These are phyloP conservation scores for Blera fallax DNA, from an alignment of 2,888 invertebrate species.

Conservation along the genomic window DNA sequence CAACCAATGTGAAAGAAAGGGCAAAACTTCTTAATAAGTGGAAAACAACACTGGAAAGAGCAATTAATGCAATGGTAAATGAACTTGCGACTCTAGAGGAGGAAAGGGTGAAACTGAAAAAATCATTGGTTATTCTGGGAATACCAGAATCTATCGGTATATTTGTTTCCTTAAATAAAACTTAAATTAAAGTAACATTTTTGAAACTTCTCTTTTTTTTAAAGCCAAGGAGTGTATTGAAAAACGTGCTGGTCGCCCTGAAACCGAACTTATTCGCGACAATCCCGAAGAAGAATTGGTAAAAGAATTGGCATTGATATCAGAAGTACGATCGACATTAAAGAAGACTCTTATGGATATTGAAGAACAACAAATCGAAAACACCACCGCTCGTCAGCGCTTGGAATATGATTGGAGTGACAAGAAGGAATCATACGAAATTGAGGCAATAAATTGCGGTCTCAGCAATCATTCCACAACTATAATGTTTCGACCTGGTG, in stretches of 20 bases:
- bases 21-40: conserved; percentile 88
- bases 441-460: conserved; percentile 87
- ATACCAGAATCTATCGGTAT: conserved; percentile 88
- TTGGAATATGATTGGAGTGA: conserved; percentile 96
- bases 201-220: background rate
- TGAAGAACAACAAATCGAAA: conserved; percentile 87
- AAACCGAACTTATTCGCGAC: conserved; percentile 89
- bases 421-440: conserved; percentile 90
- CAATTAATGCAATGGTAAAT: conserved; percentile 86
- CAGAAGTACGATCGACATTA: conserved; percentile 86
- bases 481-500: conserved; percentile 90
- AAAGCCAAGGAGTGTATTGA: conserved; percentile 88
- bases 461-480: conserved; percentile 87
- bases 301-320: conserved; percentile 88
- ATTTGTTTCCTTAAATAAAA: background rate
- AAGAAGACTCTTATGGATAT: conserved; percentile 86
- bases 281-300: conserved; percentile 89
- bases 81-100: conserved; percentile 88
- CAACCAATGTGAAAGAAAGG: conserved; percentile 85
- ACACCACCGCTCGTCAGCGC: conserved; percentile 90
- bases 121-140: conserved; percentile 86
- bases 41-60: conserved; percentile 89
- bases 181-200: background rate
- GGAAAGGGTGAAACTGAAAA: conserved; percentile 86
- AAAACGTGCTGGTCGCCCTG: conserved; percentile 86